A percentile compares a stretch with the other conserved stretches of the same genome.
These are phyloP conservation scores for Acanthococcus lagerstroemiae DNA, from an alignment of 2,888 invertebrate genomes.

Conservation along the genomic window DNA sequence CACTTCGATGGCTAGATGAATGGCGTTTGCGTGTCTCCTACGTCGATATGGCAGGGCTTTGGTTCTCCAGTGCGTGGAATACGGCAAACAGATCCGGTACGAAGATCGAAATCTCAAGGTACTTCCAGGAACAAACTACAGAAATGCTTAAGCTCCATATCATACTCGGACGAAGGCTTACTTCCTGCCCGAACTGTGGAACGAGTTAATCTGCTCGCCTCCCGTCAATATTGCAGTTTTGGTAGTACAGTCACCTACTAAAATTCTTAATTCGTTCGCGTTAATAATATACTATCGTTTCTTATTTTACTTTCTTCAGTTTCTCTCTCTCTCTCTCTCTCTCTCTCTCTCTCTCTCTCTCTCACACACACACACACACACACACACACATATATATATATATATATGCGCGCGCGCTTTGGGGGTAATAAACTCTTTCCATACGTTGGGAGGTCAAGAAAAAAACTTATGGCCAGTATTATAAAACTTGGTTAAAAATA, in stretches of 20 bases:
- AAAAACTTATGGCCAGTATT: too few relatives aligned
- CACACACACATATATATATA: too few relatives aligned
- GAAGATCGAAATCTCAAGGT: conserved; percentile 25
- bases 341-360: neutral
- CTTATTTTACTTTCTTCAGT: neutral
- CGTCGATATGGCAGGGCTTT: conserved; percentile 40
- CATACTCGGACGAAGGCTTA: conserved; percentile 57
- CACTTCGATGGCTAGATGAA: conserved; percentile 52
- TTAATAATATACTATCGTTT: neutral
- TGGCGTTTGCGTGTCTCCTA: conserved; percentile 62
- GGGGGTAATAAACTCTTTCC: too few relatives aligned
- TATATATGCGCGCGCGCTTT: too few relatives aligned
- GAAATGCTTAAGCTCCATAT: conserved; percentile 82
- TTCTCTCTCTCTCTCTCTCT: conserved; percentile 8
- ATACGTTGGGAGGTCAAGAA: too few relatives aligned
- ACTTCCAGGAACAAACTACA: conserved; percentile 60
- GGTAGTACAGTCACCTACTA: conserved; percentile 70
- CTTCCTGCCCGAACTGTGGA: conserved; percentile 42
- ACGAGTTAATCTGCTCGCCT: conserved; percentile 58
- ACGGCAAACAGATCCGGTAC: conserved; percentile 28
- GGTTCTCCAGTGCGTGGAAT: conserved; percentile 27
- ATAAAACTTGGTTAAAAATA: too few relatives aligned
- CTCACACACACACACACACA: neutral
- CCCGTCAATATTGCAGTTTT: conserved; percentile 90
- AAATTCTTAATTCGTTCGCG: conserved; percentile 14